Base-by-base conservation (phyloP, 2,113 vertebrate genomes). In the Tor tambroides region DNA sequence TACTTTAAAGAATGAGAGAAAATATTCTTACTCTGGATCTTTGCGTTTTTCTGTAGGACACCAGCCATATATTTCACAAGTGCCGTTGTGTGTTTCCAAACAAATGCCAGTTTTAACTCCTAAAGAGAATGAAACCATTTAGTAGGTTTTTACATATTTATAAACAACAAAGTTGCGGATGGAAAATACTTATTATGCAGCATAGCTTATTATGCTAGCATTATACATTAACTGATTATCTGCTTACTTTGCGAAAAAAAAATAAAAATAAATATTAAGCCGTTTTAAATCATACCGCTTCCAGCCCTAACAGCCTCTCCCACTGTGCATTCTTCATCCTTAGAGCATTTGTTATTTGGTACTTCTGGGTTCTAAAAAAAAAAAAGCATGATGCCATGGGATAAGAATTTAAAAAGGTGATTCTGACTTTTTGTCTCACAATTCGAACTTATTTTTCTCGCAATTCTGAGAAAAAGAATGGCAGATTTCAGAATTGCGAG, bases 1-100 rank as follows among this genome's bases (percentile, higher is more conserved):
- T 10, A 38, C 2, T 41, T 35, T 83, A 26, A 5, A 51, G 67
- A 56, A 46, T 78, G 10, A 61, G 41, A n/a, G 23, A 61, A 74
- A 43, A 30, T 21, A 10, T 51, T 59, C 92, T 94, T 91, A 95
- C 95, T 88, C 12, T 77, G 92, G 87, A 79, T 74, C 74, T 14
- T 30, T 30, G 5, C 19, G 10, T 77, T 43, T 90, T 92, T 99
- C 97, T 91, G 96, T 89, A 0, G 97, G 97, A 92, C 98, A 99
- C 97, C 98, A 99, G 89, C 95, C 95, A 2, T 95, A 93, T 86
- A 98, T 95, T 94, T 99, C 98, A 94, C 97, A 99, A 26, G 94
- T 96, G 71, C 97, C 95, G 28, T 46, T 94, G 56, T 91, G 63
- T 19, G 85, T 84, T 88, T 51, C 93, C 86, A 96, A 80, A 88